Percentiles rank a stretch among this genome's conserved stretches.
Evolutionary conservation across 2,797 vertebrate genomes (phyloP).

Genomic region (Emydoidea blandingii): DNA sequence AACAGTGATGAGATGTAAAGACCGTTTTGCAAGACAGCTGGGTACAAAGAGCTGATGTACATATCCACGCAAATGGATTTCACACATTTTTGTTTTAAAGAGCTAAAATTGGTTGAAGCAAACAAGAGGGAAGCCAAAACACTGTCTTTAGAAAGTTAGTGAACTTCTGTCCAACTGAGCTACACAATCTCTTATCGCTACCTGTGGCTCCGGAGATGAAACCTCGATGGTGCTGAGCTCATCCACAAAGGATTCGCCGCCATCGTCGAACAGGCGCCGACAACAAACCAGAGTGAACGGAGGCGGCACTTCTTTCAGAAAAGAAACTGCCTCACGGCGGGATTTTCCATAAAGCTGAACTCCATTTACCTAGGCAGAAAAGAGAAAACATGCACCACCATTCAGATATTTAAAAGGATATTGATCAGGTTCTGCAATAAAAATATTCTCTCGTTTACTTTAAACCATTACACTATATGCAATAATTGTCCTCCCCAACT

Average conservation of each 20-base stretch:
- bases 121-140: background rate
- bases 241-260: slow-evolving; percentile 82
- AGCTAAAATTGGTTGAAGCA: background rate
- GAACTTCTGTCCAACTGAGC: background rate
- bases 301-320: slow-evolving; percentile 93
- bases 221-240: slow-evolving; percentile 62
- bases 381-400: background rate
- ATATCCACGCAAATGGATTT: background rate
- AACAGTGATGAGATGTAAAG: background rate
- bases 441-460: background rate
- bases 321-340: slow-evolving; percentile 91
- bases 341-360: slow-evolving; percentile 92
- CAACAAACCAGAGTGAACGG: slow-evolving; percentile 95
- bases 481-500: background rate
- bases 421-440: fast-evolving
- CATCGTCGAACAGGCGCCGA: slow-evolving; percentile 85
- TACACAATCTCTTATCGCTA: background rate
- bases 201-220: slow-evolving; percentile 60
- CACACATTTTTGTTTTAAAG: background rate
- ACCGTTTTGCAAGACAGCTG: background rate
- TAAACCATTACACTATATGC: background rate
- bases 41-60: background rate
- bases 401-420: background rate
- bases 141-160: background rate
- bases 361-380: slow-evolving; percentile 87